Evolutionary conservation across 2,888 invertebrate species (phyloP).

Genomic region (Netelia fuscicornis): DNA sequence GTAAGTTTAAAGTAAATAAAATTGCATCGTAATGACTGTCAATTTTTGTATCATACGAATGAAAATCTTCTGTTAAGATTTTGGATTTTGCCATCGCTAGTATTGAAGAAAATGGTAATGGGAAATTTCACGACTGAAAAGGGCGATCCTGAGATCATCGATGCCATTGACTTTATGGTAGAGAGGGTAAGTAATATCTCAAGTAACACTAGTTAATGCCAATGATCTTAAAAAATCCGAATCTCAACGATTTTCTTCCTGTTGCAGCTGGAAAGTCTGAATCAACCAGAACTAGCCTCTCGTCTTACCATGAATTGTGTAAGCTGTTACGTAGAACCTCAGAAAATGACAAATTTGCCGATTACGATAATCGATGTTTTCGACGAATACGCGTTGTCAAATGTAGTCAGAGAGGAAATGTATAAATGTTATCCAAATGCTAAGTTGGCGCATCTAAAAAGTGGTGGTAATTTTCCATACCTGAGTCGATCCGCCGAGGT

Average conservation of each 20-base stretch:
- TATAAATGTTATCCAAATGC: slow-evolving; percentile 95
- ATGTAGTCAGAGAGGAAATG: slow-evolving; percentile 91
- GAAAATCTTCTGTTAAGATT: slow-evolving; percentile 85
- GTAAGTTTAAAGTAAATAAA: slow-evolving; percentile 84
- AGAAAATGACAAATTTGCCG: slow-evolving; percentile 89
- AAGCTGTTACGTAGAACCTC: slow-evolving; percentile 92
- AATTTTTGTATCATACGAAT: neutral
- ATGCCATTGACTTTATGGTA: slow-evolving; percentile 96
- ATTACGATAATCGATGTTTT: slow-evolving; percentile 95
- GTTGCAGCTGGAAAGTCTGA: slow-evolving; percentile 91
- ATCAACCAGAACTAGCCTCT: slow-evolving; percentile 94
- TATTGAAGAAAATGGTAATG: slow-evolving; percentile 95
- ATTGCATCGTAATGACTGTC: neutral
- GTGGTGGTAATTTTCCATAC: slow-evolving; percentile 96
- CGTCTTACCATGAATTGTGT: slow-evolving; percentile 94
- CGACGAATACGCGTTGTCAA: slow-evolving; percentile 94
- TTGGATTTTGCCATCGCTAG: slow-evolving; percentile 94
- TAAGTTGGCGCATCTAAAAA: slow-evolving; percentile 94
- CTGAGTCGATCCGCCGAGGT: slow-evolving; percentile 95
- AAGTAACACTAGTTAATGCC: no score
- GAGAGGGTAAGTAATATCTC: slow-evolving; percentile 89
- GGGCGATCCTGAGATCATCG: slow-evolving; percentile 91
- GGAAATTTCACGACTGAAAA: slow-evolving; percentile 92
- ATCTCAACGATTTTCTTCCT: neutral
- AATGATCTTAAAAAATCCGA: neutral